A percentile compares a stretch with the other conserved stretches of the same genome.
These are phyloP conservation scores for Cecropterus lyciades DNA, from an alignment of 1,140 invertebrate genomes.

Conservation along the genomic window DNA sequence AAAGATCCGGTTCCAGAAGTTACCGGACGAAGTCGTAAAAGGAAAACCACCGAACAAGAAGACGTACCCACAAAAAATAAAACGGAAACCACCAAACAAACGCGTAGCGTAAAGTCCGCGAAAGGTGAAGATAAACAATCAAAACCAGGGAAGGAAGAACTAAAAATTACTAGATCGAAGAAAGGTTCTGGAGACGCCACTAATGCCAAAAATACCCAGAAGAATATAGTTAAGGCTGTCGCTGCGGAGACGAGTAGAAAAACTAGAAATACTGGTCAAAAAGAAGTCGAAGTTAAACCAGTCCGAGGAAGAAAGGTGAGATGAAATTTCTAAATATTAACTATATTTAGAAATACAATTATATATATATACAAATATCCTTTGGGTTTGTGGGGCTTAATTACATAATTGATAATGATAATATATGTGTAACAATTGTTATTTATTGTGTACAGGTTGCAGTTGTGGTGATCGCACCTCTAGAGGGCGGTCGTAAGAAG, in stretches of 20 bases:
- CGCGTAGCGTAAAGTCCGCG: background rate
- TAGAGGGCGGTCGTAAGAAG: conserved; percentile 31
- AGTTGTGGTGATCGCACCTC: background rate
- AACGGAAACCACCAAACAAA: background rate
- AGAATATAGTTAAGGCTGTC: background rate
- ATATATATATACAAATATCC: no score
- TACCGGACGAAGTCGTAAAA: conserved; percentile 6
- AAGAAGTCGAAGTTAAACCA: conserved; percentile 10
- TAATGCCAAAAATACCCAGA: background rate
- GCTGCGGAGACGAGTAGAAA: background rate
- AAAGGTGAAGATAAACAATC: background rate
- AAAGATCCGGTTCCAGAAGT: background rate
- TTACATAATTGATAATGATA: no score
- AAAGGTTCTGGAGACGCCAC: conserved; percentile 1
- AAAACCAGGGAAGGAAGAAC: conserved; percentile 2
- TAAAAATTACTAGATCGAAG: background rate
- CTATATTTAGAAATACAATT: no score
- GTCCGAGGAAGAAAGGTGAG: conserved; percentile 28
- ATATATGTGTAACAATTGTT: background rate
- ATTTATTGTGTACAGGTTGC: background rate
- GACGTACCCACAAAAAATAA: background rate
- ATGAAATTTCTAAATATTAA: no score
- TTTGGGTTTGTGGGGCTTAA: no score
- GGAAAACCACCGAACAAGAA: conserved; percentile 28
- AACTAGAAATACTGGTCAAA: conserved; percentile 6